Evolutionary conservation across 2,113 vertebrate species (phyloP).

Genomic region (Uria lomvia): DNA sequence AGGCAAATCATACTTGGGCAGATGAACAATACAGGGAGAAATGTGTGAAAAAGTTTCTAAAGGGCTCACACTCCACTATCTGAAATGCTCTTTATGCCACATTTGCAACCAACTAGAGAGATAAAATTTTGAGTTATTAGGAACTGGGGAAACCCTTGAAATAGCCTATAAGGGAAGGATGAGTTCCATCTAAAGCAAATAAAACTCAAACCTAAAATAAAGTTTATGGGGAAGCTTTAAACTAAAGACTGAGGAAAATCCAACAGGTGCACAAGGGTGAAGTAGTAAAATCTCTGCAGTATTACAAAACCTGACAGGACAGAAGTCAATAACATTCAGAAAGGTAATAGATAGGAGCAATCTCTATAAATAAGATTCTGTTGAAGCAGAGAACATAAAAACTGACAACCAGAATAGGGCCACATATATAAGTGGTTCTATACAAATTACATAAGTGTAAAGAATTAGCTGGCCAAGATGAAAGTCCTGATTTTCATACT

Average conservation of each 20-base stretch:
- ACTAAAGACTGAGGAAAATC: background rate
- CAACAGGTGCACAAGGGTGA: background rate
- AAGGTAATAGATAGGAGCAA: background rate
- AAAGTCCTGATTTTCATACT: background rate
- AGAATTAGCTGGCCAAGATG: background rate
- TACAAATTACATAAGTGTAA: background rate
- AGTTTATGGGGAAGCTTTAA: background rate
- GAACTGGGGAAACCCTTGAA: background rate
- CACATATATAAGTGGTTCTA: background rate
- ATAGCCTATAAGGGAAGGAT: background rate
- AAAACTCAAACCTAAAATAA: background rate
- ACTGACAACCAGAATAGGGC: fast-evolving
- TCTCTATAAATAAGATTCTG: background rate
- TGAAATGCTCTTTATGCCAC: background rate
- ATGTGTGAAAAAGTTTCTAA: background rate
- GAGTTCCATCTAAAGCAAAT: background rate
- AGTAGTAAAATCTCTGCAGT: background rate
- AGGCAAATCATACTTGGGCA: background rate
- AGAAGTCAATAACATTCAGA: background rate
- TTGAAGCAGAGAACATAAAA: background rate
- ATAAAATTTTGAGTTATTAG: background rate
- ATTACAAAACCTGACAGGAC: background rate
- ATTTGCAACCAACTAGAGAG: background rate
- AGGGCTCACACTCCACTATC: fast-evolving
- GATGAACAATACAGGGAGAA: background rate